These are phyloP conservation scores for Geococcyx californianus DNA, from an alignment of 2,113 vertebrate species.

Conservation along the genomic window DNA sequence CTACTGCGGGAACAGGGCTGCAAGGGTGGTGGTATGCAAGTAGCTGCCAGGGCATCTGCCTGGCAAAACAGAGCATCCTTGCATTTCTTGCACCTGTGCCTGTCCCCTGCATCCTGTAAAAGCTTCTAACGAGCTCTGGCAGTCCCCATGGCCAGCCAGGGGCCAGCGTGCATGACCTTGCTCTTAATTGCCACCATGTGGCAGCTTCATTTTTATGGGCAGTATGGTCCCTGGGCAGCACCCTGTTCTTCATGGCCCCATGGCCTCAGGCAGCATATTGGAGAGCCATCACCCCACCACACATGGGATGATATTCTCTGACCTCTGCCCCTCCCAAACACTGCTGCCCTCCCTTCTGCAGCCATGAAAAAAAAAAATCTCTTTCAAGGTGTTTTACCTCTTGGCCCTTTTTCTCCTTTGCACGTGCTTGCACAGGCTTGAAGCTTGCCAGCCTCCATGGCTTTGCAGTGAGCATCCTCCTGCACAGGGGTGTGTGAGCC, in stretches of 20 bases:
- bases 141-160: neutral
- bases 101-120: neutral
- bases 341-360: neutral
- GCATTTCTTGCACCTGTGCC: accelerated
- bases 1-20: accelerated
- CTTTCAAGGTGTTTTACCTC: neutral
- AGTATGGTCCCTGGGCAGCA: neutral
- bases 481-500: neutral
- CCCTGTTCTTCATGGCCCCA: neutral
- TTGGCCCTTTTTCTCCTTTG: neutral
- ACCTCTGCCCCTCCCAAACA: neutral
- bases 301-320: neutral
- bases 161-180: neutral
- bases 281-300: neutral
- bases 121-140: neutral
- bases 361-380: neutral
- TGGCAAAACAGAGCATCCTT: neutral
- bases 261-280: neutral
- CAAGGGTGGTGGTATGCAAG: neutral
- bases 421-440: accelerated
- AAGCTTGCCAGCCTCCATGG: neutral
- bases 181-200: neutral
- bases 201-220: neutral
- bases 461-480: neutral
- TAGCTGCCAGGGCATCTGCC: too few relatives aligned